Conservation (phyloP, 2,113 vertebrate species). For the Eupsittula cactorum region DNA sequence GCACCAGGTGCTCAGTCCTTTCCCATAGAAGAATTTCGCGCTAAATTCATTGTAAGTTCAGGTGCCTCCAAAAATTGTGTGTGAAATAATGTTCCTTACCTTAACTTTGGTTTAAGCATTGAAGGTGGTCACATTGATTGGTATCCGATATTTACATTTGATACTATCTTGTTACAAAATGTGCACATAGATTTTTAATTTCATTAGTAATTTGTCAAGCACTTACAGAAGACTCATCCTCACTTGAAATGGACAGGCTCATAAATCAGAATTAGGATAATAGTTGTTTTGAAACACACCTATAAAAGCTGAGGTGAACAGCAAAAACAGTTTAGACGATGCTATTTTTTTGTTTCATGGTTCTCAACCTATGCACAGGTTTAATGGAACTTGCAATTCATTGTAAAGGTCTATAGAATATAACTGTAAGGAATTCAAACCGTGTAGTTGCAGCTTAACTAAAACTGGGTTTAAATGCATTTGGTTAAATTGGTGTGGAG, state of each 20-base stretch:
- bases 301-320: background rate
- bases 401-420: background rate
- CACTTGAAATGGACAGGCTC: background rate
- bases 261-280: background rate
- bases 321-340: background rate
- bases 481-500: background rate
- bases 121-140: background rate
- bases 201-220: background rate
- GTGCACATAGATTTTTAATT: background rate
- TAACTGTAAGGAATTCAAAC: background rate
- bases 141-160: background rate
- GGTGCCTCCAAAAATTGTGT: background rate
- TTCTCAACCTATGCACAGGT: background rate
- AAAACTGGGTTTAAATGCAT: background rate
- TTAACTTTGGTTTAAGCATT: background rate
- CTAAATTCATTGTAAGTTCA: background rate
- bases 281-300: background rate
- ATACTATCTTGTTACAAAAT: background rate
- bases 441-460: background rate
- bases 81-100: background rate
- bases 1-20: rapidly evolving
- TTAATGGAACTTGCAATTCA: background rate
- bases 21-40: background rate
- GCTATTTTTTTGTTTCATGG: background rate
- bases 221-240: background rate